Percentiles rank a stretch among this genome's conserved stretches.
These are phyloP conservation scores for Ormyrus labotus DNA, from an alignment of 2,888 invertebrate species.

Conservation along the genomic window DNA sequence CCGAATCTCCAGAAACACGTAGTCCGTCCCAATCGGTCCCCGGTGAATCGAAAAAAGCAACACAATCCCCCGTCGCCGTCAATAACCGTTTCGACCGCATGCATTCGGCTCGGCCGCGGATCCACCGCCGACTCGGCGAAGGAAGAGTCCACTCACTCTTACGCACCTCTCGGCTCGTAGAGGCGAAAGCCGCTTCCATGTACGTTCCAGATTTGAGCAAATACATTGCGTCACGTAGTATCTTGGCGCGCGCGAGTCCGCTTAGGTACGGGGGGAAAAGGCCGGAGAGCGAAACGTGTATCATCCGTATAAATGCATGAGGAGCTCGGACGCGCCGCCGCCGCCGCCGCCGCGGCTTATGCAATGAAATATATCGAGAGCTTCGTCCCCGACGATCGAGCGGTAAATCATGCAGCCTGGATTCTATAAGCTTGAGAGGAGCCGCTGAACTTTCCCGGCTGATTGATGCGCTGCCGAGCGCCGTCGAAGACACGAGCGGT, in stretches of 20 bases:
- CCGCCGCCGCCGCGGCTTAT: conserved; percentile 55
- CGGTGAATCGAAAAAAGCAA: not conserved
- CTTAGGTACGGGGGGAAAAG: too few relatives aligned
- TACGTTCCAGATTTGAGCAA: conserved; percentile 64
- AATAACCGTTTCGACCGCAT: not conserved
- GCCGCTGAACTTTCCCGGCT: too few relatives aligned
- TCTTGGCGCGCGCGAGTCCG: not conserved
- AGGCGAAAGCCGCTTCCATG: conserved; percentile 61
- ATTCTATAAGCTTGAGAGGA: too few relatives aligned
- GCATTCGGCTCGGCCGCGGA: conserved; percentile 26
- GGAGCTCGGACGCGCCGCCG: conserved; percentile 44
- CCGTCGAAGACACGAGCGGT: too few relatives aligned
- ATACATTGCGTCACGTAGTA: conserved; percentile 61
- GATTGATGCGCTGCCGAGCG: too few relatives aligned
- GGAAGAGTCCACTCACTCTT: conserved; percentile 52
- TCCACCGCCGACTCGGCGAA: conserved; percentile 1
- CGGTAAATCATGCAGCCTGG: too few relatives aligned
- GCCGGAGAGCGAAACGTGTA: conserved; percentile 42
- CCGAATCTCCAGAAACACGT: too few relatives aligned
- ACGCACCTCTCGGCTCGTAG: too few relatives aligned
- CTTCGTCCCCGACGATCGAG: too few relatives aligned
- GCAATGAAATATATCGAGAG: conserved; percentile 55
- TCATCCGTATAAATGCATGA: conserved; percentile 44
- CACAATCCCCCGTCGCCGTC: not conserved
- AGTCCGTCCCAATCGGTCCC: too few relatives aligned